Evolutionary conservation across 2,797 vertebrate genomes (phyloP), one percentile per base, ranked within the genome.

Genomic region (Carduelis carduelis): DNA sequence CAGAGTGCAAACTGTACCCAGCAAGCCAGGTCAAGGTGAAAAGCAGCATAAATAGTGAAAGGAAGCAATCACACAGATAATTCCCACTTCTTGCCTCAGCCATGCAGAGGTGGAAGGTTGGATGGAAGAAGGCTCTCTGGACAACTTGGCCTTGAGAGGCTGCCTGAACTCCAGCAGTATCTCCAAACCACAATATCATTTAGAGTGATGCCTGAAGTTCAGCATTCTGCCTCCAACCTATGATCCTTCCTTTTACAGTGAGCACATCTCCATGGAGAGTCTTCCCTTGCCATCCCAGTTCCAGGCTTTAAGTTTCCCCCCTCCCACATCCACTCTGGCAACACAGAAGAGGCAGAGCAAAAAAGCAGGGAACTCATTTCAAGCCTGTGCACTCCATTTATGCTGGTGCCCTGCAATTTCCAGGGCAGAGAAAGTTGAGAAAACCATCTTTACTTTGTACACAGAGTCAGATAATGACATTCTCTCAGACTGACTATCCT

Each of bases 131-230:
- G 4, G 11, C 8, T 57, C n/a, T 30, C 12, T 8, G 49, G 9
- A 14, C 44, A 84, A 4, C 9, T 16, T 18, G 39, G 32, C 44
- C 55, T 52, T 37, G 34, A 60, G 12, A 74, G 9, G 12, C n/a
- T 35, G 44, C 71, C 68, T 72, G 12, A 80, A 50, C 12, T 43
- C 30, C 27, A 87, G 35, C 35, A 81, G 26, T 6, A 34, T 21
- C 52, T 50, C 44, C 47, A 80, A 84, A 44, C 2, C 4, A 6
- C 3, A 6, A 2, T 4, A 27, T 5, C 1, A 11, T 9, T 39
- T 55, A 23, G n/a, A 72, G 37, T 11, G 24, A n/a, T 32, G n/a
- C 12, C 9, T 24, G 1, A 16, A 60, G 23, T 21, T 59, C n/a
- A 50, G 41, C 34, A 26, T 70, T 11, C 35, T 77, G 24, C 39